Conservation (phyloP, 2,113 vertebrate species). For the Isichthys henryi region DNA sequence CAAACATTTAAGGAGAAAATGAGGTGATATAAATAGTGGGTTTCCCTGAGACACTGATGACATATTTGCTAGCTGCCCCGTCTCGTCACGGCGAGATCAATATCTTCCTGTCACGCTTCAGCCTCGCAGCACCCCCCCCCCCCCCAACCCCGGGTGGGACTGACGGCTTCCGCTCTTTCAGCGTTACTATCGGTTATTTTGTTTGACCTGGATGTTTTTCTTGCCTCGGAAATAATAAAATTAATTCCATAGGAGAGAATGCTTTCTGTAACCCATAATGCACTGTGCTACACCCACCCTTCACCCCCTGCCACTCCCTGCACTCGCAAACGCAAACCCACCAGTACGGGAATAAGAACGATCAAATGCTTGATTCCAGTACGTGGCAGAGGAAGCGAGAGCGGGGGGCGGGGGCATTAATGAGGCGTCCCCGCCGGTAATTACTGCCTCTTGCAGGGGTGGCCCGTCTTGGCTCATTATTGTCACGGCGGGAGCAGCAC, state of each 20-base stretch:
- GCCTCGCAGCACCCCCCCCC: background rate
- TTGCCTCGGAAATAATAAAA: background rate
- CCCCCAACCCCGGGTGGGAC: background rate
- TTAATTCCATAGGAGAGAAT: background rate
- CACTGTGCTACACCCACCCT: background rate
- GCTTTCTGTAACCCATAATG: background rate
- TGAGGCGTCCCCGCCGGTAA: constrained; percentile 27
- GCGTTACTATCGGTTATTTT: background rate
- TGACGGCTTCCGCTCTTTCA: background rate
- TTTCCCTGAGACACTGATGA: background rate
- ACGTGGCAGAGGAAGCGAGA: background rate
- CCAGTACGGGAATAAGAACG: background rate
- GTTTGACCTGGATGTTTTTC: background rate
- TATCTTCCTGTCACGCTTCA: background rate
- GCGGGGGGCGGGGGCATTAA: background rate
- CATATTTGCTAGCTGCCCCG: background rate
- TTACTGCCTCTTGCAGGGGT: constrained; percentile 34
- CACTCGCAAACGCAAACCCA: background rate
- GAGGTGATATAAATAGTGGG: background rate
- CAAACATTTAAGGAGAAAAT: background rate
- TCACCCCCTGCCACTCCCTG: background rate
- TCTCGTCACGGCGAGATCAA: background rate
- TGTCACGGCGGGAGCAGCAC: constrained; percentile 29
- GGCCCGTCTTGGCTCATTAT: constrained; percentile 37
- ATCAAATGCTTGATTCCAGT: background rate